A percentile compares a stretch with the other conserved stretches of the same genome.
Conservation (phyloP, 2,797 vertebrate genomes). For the Silurus aristotelis region DNA sequence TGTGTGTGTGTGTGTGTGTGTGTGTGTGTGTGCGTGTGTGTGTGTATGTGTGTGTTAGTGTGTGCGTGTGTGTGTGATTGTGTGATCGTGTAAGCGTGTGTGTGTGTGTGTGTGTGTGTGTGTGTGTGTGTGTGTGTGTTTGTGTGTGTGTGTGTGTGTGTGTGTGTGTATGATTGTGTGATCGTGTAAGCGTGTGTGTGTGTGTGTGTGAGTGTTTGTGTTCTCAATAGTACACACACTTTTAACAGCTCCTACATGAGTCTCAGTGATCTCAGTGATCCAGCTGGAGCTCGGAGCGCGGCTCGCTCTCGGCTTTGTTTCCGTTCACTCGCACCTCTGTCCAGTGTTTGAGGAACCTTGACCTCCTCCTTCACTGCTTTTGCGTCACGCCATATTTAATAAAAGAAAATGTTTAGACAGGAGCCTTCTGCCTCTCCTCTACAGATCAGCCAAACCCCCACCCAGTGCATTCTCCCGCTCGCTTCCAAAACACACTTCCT, state of each 20-base stretch:
- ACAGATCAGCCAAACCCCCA: slow-evolving; percentile 36
- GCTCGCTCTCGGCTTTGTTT: slow-evolving; percentile 40
- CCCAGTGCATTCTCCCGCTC: slow-evolving; percentile 41
- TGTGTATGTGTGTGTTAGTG: no score
- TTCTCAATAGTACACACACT: slow-evolving; percentile 15
- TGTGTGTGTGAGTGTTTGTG: no score
- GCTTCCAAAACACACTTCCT: slow-evolving; percentile 51
- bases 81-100: no score
- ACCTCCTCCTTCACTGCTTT: slow-evolving; percentile 50
- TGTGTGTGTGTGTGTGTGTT: no score
- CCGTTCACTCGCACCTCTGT: slow-evolving; percentile 47
- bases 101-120: no score
- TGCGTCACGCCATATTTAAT: slow-evolving; percentile 61
- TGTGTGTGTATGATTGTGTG: no score
- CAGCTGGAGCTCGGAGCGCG: not conserved
- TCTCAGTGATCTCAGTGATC: slow-evolving; percentile 2
- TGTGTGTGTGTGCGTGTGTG: no score
- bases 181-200: no score
- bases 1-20: no score
- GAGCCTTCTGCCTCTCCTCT: slow-evolving; percentile 56
- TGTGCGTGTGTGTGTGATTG: not conserved
- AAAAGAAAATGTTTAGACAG: slow-evolving; percentile 60
- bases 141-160: no score
- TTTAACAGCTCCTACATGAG: slow-evolving; percentile 11
- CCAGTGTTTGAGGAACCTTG: slow-evolving; percentile 61